phyloP scores from a whole-genome alignment of 2,113 vertebrate genomes.

The Martes martes region DNA sequence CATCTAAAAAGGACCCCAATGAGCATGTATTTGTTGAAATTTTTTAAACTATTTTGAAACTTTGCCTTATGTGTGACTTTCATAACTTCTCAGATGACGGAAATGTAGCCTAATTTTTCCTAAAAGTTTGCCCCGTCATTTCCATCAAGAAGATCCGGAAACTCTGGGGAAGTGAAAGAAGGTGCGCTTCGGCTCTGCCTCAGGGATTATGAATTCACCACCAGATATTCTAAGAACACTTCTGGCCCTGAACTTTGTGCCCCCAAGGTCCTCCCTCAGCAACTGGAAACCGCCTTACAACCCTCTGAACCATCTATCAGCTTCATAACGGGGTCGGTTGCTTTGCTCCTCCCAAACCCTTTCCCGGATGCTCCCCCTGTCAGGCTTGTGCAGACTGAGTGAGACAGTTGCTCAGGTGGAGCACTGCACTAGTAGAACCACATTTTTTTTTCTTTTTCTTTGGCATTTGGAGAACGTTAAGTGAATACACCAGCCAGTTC shows the following conservation, averaged over 20 bases:
- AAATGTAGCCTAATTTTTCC: background rate
- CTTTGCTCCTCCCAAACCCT: background rate
- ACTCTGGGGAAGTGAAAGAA: background rate
- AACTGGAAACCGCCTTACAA: too few species aligned
- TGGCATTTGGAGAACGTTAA: background rate
- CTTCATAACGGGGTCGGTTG: background rate
- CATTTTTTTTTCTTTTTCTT: background rate
- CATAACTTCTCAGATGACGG: background rate
- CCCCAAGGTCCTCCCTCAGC: background rate
- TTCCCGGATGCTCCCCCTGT: too few species aligned
- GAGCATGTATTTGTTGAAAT: background rate
- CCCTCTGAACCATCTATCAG: background rate
- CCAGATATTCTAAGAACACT: background rate
- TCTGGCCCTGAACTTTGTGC: background rate
- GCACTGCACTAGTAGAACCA: background rate
- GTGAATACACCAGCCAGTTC: too few species aligned
- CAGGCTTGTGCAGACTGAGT: fast-evolving
- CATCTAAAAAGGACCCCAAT: background rate
- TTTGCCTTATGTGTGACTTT: background rate
- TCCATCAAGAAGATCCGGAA: background rate
- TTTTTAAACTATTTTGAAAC: background rate
- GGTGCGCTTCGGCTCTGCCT: background rate
- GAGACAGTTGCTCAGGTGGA: fast-evolving
- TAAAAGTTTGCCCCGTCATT: background rate
- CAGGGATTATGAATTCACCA: background rate